Evolutionary conservation across 2,888 invertebrate species (phyloP).

Genomic region (Branchipolynoe longqiensis): DNA sequence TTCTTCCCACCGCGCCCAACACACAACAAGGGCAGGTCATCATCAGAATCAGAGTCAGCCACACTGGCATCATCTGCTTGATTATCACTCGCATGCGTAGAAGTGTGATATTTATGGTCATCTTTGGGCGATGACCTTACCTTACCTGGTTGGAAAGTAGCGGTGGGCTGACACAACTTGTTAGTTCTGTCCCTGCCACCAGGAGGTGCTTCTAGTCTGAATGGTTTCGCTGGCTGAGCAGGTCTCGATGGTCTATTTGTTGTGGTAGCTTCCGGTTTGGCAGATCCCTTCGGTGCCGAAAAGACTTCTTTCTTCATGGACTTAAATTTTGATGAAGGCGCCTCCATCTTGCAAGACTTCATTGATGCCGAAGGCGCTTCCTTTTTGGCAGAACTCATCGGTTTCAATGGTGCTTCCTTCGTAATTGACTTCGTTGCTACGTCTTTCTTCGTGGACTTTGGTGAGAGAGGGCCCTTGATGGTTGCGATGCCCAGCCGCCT

Average conservation of each 20-base stretch:
- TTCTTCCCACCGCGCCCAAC: constrained; percentile 4
- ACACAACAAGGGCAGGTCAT: neutral
- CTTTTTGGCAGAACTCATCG: no score
- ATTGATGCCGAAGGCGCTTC: no score
- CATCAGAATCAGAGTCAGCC: constrained; percentile 9
- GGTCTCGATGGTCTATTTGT: no score
- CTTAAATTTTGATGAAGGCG: no score
- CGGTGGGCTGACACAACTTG: neutral
- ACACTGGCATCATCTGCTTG: neutral
- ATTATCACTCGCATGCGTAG: constrained; percentile 9
- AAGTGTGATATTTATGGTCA: neutral
- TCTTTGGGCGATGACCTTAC: neutral
- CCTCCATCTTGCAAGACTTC: no score
- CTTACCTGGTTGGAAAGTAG: constrained; percentile 14
- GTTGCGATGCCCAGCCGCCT: constrained; percentile 17
- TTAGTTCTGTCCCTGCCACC: neutral
- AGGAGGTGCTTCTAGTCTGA: neutral
- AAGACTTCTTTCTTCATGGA: no score
- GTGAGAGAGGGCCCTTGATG: constrained; percentile 30
- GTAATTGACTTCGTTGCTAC: neutral
- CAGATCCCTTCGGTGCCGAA: no score
- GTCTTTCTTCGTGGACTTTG: neutral
- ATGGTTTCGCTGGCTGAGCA: neutral
- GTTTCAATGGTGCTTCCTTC: no score
- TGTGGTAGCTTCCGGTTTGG: no score